A percentile compares a stretch with the other conserved stretches of the same genome.
phyloP scores from a whole-genome alignment of 2,888 invertebrate genomes.

The Ectemnius lituratus region DNA sequence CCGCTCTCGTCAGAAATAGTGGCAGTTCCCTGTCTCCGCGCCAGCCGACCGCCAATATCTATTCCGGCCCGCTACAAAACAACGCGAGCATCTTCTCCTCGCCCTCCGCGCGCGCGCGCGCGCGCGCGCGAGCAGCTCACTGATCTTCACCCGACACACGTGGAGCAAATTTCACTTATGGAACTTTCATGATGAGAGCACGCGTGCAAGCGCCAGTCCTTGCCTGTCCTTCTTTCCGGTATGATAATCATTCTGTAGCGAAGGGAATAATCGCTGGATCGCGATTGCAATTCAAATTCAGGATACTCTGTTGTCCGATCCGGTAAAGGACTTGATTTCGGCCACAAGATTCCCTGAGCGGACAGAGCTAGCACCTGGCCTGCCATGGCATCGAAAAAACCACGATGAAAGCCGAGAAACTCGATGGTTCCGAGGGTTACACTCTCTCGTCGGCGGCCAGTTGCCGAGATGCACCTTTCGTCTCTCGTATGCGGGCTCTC shows the following conservation, averaged over 20 bases:
- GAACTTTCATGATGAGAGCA: too few relatives aligned
- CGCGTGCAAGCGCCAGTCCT: not conserved
- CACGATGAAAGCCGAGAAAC: slow-evolving; percentile 45
- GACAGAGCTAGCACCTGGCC: slow-evolving; percentile 35
- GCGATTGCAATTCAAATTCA: slow-evolving; percentile 6
- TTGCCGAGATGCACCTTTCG: slow-evolving; percentile 53
- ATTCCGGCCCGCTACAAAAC: slow-evolving; percentile 77
- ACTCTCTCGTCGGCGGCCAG: slow-evolving; percentile 21
- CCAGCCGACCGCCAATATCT: slow-evolving; percentile 80
- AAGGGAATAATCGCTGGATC: not conserved
- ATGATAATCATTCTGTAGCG: not conserved
- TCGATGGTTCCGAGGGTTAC: slow-evolving; percentile 34
- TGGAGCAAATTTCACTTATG: slow-evolving; percentile 30
- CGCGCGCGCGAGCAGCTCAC: slow-evolving; percentile 37
- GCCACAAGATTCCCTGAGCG: not conserved
- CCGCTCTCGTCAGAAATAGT: slow-evolving; percentile 77
- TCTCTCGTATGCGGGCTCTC: slow-evolving; percentile 51
- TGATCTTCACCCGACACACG: slow-evolving; percentile 38
- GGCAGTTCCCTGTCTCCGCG: slow-evolving; percentile 76
- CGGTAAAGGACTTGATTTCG: slow-evolving; percentile 4
- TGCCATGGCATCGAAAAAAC: slow-evolving; percentile 35
- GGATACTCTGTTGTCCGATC: not conserved
- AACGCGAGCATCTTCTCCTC: slow-evolving; percentile 58
- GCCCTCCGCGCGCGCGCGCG: slow-evolving; percentile 32
- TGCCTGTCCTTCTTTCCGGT: not conserved